Evolutionary conservation across 1,140 invertebrate species (phyloP).

Genomic region (Pinna nobilis): DNA sequence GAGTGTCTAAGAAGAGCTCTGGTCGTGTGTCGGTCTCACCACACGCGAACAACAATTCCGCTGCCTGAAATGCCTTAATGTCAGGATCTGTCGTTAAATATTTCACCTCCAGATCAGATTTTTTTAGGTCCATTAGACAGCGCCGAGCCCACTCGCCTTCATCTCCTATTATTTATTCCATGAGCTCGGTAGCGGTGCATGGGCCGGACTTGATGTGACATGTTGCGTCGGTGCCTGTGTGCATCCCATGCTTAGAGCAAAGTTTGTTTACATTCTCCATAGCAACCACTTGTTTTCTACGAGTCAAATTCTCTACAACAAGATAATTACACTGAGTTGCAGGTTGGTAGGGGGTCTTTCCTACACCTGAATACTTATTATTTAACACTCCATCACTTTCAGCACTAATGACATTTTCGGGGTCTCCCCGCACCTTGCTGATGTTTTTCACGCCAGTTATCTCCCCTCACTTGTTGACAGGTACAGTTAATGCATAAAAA

Average conservation of each 20-base stretch:
- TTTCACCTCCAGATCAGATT: background rate
- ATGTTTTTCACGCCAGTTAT: too few relatives aligned
- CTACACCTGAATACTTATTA: background rate
- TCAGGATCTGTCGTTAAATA: slow-evolving; percentile 5
- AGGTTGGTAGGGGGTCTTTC: background rate
- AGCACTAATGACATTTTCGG: slow-evolving; percentile 1
- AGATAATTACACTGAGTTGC: background rate
- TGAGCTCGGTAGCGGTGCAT: background rate
- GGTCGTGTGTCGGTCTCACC: background rate
- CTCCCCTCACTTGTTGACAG: too few relatives aligned
- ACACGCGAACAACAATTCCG: background rate
- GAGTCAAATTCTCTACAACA: background rate
- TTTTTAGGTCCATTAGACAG: background rate
- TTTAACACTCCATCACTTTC: background rate
- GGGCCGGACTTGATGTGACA: background rate
- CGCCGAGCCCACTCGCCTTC: background rate
- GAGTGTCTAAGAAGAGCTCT: too few relatives aligned
- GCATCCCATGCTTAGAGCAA: background rate
- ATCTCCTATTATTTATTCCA: background rate
- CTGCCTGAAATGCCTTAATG: slow-evolving; percentile 1
- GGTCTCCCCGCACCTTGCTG: background rate
- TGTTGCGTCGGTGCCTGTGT: background rate
- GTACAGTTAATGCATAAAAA: too few relatives aligned
- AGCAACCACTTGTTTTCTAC: background rate
- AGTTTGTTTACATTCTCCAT: slow-evolving; percentile 1